Evolutionary conservation across 2,113 vertebrate genomes (phyloP).

Genomic region (Ctenomys sociabilis): DNA sequence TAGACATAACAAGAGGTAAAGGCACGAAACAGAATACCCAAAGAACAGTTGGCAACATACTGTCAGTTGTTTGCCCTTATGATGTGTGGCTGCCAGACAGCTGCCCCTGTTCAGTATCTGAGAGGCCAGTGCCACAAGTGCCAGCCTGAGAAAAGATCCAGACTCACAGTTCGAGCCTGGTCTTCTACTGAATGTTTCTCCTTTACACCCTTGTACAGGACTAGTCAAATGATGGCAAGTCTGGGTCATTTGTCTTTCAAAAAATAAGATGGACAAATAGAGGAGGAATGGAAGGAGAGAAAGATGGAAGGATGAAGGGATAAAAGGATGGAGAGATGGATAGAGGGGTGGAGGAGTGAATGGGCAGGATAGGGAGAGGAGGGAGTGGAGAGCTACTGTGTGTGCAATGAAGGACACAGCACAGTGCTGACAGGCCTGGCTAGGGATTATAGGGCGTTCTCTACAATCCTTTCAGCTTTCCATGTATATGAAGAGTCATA

Average conservation of each 20-base stretch:
- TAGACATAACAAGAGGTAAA: neutral
- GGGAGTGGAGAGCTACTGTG: neutral
- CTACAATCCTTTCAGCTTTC: neutral
- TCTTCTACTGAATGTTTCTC: too few relatives aligned
- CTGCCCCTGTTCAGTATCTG: neutral
- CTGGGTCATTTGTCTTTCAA: neutral
- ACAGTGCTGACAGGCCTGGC: rapidly evolving
- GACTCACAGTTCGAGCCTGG: neutral
- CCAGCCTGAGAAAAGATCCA: neutral
- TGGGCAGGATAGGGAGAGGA: neutral
- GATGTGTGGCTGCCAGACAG: neutral
- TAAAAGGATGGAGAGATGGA: neutral
- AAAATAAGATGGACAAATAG: neutral
- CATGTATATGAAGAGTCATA: neutral
- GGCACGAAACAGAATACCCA: neutral
- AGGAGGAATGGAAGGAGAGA: neutral
- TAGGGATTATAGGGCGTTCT: too few relatives aligned
- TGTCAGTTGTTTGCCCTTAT: neutral
- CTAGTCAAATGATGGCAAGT: neutral
- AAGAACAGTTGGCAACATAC: neutral
- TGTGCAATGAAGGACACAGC: neutral
- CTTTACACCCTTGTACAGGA: neutral
- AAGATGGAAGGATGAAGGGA: neutral
- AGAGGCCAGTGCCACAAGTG: neutral
- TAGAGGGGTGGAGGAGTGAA: neutral